A percentile compares a stretch with the other conserved stretches of the same genome.
Conservation (phyloP, 2,888 invertebrate genomes). For the Oscheius sp. region DNA sequence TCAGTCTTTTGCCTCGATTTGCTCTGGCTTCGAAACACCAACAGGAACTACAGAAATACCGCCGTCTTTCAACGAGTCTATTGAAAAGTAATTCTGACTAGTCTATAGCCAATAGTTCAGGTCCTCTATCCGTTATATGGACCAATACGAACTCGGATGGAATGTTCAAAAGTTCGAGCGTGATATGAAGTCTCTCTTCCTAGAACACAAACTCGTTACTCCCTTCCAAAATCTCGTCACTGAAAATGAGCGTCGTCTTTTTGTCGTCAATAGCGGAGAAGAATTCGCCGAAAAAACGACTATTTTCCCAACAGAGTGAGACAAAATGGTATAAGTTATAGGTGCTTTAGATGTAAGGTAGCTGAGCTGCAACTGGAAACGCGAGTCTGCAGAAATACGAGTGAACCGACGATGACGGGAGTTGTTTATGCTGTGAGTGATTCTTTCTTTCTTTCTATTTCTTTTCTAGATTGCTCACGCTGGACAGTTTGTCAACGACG, state of each 20-base stretch:
- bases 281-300: slow-evolving; percentile 47
- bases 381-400: slow-evolving; percentile 45
- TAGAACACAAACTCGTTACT: slow-evolving; percentile 47
- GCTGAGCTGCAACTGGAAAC: slow-evolving; percentile 38
- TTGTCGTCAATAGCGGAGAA: slow-evolving; percentile 1
- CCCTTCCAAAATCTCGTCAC: slow-evolving; percentile 40
- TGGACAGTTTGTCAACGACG: slow-evolving; percentile 49
- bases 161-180: slow-evolving; percentile 48
- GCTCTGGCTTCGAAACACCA: slow-evolving; percentile 38
- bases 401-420: slow-evolving; percentile 41
- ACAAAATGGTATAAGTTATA: neutral
- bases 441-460: neutral
- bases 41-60: slow-evolving; percentile 28
- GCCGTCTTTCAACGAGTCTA: slow-evolving; percentile 23
- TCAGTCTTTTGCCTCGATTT: slow-evolving; percentile 43
- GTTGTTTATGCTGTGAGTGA: slow-evolving; percentile 46
- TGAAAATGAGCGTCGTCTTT: slow-evolving; percentile 25
- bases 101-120: neutral
- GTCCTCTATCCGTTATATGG: slow-evolving; percentile 42
- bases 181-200: slow-evolving; percentile 46
- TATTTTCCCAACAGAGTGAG: slow-evolving; percentile 43
- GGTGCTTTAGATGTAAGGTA: slow-evolving; percentile 35
- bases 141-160: slow-evolving; percentile 47
- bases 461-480: slow-evolving; percentile 40
- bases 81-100: neutral